A percentile compares a stretch with the other conserved stretches of the same genome.
Conservation (phyloP, 2,797 vertebrate species). For the Gallinago solitaria region DNA sequence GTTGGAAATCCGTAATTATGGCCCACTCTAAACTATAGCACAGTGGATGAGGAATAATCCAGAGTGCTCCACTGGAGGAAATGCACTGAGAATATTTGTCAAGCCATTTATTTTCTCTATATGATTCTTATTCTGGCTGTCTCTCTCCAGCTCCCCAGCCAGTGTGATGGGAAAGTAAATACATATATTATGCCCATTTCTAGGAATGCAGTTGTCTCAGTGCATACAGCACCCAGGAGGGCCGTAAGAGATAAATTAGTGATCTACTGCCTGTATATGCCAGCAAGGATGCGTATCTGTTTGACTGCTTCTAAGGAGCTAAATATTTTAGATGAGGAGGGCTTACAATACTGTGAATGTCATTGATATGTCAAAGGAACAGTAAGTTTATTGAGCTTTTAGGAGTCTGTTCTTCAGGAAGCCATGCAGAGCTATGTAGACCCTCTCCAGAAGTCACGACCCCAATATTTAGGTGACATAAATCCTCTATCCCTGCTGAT, state of each 20-base stretch:
- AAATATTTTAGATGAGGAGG: constrained; percentile 4
- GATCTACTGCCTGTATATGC: neutral
- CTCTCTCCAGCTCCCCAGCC: constrained; percentile 23
- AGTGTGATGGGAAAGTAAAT: constrained; percentile 60
- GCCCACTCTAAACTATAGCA: constrained; percentile 49
- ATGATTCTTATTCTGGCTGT: constrained; percentile 38
- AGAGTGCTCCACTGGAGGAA: neutral
- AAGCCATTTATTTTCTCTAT: constrained; percentile 49
- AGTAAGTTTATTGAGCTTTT: neutral
- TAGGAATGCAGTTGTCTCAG: constrained; percentile 35
- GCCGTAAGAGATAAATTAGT: constrained; percentile 24
- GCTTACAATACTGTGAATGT: neutral
- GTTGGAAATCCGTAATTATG: constrained; percentile 71
- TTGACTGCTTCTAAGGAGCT: constrained; percentile 4
- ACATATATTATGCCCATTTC: constrained; percentile 33
- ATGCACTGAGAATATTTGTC: constrained; percentile 12
- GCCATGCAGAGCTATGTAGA: neutral
- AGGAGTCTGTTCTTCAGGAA: neutral
- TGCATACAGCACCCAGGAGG: constrained; percentile 6
- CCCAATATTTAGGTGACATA: rapidly evolving
- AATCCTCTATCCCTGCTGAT: neutral
- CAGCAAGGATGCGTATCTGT: neutral
- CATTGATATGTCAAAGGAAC: neutral
- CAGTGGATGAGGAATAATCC: constrained; percentile 22
- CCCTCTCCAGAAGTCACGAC: neutral